phyloP scores from a whole-genome alignment of 2,113 vertebrate species.

The Chloroceryle aenea region DNA sequence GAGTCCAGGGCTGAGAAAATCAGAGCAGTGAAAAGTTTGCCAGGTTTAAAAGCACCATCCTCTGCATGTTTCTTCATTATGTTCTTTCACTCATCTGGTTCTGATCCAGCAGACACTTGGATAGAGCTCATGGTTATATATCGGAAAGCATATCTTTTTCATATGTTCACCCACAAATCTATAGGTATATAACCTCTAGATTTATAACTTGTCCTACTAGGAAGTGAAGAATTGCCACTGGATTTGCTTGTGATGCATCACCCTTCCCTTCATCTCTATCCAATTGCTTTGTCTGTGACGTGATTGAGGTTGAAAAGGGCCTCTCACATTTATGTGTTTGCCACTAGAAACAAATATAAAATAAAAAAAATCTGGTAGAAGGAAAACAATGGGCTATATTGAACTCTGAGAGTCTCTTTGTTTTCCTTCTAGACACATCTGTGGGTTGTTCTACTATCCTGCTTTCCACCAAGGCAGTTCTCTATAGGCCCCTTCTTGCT shows the following conservation, averaged over 20 bases:
- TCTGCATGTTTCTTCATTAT: conserved; percentile 1
- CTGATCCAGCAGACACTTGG: not conserved
- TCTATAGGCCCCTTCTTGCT: not conserved
- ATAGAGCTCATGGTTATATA: not conserved
- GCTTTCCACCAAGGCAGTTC: not conserved
- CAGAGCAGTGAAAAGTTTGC: conserved; percentile 7
- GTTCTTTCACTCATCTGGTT: not conserved
- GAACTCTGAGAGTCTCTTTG: not conserved
- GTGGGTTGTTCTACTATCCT: not conserved
- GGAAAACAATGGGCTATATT: conserved; percentile 34
- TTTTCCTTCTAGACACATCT: not conserved
- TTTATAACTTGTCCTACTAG: not conserved
- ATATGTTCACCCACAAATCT: not conserved
- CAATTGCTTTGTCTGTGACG: not conserved
- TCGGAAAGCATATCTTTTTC: conserved; percentile 3
- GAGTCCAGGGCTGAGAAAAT: conserved; percentile 20
- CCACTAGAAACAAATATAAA: conserved; percentile 25
- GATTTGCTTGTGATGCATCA: not conserved
- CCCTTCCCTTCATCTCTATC: conserved; percentile 7
- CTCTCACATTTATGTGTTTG: not conserved
- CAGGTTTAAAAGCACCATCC: conserved; percentile 19
- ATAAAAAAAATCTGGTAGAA: not conserved
- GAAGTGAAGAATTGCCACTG: not conserved
- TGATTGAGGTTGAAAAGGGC: not conserved
- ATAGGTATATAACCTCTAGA: not conserved